Percentiles rank a stretch among this genome's conserved stretches.
Evolutionary conservation across 2,113 vertebrate species (phyloP).

Genomic region (Corythornis madagascariensis): DNA sequence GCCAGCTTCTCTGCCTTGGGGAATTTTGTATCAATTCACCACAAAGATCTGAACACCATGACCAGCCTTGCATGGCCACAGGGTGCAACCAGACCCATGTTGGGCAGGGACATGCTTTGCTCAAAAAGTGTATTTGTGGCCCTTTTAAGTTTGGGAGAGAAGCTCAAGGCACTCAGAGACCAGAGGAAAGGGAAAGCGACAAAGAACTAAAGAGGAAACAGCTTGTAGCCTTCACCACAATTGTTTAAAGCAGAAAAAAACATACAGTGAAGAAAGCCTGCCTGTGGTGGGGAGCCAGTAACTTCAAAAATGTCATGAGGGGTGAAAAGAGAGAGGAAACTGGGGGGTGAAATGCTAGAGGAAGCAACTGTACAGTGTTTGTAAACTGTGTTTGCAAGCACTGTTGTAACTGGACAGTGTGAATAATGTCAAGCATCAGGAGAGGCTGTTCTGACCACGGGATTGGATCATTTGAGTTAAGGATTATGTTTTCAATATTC

Average conservation of each 20-base stretch:
- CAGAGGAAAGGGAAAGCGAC: not conserved
- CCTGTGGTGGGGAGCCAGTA: not conserved
- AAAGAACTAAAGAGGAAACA: not conserved
- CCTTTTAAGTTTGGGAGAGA: not conserved
- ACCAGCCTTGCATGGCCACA: not conserved
- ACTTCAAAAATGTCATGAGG: not conserved
- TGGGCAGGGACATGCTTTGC: not conserved
- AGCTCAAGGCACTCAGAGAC: not conserved
- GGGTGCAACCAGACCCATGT: not conserved
- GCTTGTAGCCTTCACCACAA: not conserved
- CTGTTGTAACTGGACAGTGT: not conserved
- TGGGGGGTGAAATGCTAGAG: not conserved
- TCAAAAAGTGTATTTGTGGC: not conserved
- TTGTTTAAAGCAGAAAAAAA: not conserved
- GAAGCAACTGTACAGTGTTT: too few species aligned
- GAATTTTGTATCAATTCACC: not conserved
- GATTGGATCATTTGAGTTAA: not conserved
- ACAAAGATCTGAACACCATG: not conserved
- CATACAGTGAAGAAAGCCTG: not conserved
- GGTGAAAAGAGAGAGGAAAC: not conserved
- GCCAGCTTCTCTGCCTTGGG: not conserved
- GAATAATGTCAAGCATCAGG: not conserved
- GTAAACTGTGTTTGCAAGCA: too few species aligned
- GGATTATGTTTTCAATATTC: not conserved
- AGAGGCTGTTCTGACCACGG: not conserved